These are phyloP conservation scores for Sebastes fasciatus DNA, from an alignment of 2,113 vertebrate genomes.

Conservation along the genomic window DNA sequence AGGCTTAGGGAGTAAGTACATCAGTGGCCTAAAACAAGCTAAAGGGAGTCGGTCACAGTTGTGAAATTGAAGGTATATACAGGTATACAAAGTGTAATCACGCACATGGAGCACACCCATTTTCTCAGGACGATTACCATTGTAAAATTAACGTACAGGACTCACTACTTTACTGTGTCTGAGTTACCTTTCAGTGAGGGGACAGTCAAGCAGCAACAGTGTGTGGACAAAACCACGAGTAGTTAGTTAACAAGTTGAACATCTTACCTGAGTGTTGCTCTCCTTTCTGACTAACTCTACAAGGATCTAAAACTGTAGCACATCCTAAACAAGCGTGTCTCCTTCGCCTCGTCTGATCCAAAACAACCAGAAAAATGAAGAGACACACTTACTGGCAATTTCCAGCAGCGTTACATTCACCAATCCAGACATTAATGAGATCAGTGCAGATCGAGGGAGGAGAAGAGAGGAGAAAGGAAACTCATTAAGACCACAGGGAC, in stretches of 20 bases:
- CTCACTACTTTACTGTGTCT: not conserved
- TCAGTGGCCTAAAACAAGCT: constrained; percentile 58
- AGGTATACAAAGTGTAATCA: constrained; percentile 61
- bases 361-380: constrained; percentile 57
- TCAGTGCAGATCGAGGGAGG: constrained; percentile 72
- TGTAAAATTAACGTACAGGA: constrained; percentile 26
- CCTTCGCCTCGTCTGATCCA: constrained; percentile 27
- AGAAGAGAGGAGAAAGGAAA: constrained; percentile 74
- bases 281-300: constrained; percentile 17
- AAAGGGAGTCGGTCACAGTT: constrained; percentile 48
- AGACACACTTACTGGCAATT: constrained; percentile 60
- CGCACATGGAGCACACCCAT: constrained; percentile 11
- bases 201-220: constrained; percentile 44
- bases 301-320: constrained; percentile 4
- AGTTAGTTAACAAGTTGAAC: constrained; percentile 39
- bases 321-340: constrained; percentile 5
- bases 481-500: constrained; percentile 81
- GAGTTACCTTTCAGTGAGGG: constrained; percentile 18
- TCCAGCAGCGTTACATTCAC: constrained; percentile 60
- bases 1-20: constrained; percentile 64
- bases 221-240: constrained; percentile 25
- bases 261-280: constrained; percentile 56
- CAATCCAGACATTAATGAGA: constrained; percentile 76
- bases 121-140: constrained; percentile 6
- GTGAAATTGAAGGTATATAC: constrained; percentile 64